phyloP scores from a whole-genome alignment of 2,888 invertebrate genomes.

The Amphipyra tragopoginis region DNA sequence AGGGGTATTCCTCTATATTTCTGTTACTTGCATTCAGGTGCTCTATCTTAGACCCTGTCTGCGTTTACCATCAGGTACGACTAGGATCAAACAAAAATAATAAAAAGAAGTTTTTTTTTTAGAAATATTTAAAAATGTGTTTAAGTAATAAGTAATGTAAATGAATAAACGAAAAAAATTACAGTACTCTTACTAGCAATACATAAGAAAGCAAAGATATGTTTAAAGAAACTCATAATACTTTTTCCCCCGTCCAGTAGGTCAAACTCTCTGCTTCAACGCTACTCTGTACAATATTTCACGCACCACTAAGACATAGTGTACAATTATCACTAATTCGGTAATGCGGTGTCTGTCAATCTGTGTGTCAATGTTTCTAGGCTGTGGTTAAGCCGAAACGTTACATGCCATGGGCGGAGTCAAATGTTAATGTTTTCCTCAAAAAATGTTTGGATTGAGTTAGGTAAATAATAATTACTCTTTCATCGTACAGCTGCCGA shows the following conservation, averaged over 20 bases:
- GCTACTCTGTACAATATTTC: slow-evolving; percentile 56
- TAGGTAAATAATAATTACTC: slow-evolving; percentile 18
- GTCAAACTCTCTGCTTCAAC: slow-evolving; percentile 21
- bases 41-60: too few relatives aligned
- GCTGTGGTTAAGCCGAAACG: slow-evolving; percentile 65
- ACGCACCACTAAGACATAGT: slow-evolving; percentile 64
- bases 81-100: too few relatives aligned
- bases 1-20: too few relatives aligned
- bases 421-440: slow-evolving; percentile 45
- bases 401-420: slow-evolving; percentile 67
- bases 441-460: slow-evolving; percentile 42
- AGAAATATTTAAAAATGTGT: too few relatives aligned
- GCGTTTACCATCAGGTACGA: too few relatives aligned
- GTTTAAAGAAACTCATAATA: neutral
- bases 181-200: too few relatives aligned
- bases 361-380: slow-evolving; percentile 67
- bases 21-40: too few relatives aligned
- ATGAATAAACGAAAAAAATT: too few relatives aligned
- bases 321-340: slow-evolving; percentile 76
- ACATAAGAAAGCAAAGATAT: too few relatives aligned
- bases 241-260: neutral
- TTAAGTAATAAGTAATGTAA: too few relatives aligned
- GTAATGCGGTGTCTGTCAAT: slow-evolving; percentile 76
- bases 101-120: too few relatives aligned
- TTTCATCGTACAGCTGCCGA: neutral